phyloP scores from a whole-genome alignment of 2,888 invertebrate species.

The Ryuthela nishihirai region DNA sequence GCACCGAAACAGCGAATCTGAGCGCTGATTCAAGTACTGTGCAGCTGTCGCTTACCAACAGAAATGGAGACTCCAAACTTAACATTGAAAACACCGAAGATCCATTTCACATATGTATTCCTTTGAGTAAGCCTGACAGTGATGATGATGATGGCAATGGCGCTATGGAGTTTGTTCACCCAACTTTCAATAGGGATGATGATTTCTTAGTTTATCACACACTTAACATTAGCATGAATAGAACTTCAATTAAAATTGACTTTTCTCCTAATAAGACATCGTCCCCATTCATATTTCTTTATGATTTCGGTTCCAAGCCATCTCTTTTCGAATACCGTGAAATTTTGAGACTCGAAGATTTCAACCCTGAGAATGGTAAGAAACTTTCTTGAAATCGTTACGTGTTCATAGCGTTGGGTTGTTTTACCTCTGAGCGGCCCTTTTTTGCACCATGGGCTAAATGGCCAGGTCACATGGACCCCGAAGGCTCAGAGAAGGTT shows the following conservation, averaged over 20 bases:
- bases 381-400: no score
- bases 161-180: conserved; percentile 1
- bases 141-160: not conserved
- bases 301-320: conserved; percentile 21
- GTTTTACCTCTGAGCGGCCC: no score
- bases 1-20: conserved; percentile 9
- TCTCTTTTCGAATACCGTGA: conserved; percentile 11
- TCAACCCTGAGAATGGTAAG: conserved; percentile 2
- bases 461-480: no score
- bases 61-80: conserved; percentile 14
- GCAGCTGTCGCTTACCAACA: conserved; percentile 21
- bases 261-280: conserved; percentile 4
- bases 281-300: conserved; percentile 8
- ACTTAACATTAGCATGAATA: conserved; percentile 3
- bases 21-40: conserved; percentile 25
- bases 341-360: conserved; percentile 1
- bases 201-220: conserved; percentile 27
- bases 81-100: conserved; percentile 6
- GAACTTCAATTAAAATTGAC: conserved; percentile 16
- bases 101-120: conserved; percentile 22
- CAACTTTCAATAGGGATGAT: conserved; percentile 11
- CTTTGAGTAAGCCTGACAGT: not conserved
- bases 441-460: no score
- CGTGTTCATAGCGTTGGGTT: no score
- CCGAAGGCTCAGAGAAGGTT: no score